Base-by-base conservation (phyloP, 2,113 vertebrate species). In the Erythrolamprus reginae region DNA sequence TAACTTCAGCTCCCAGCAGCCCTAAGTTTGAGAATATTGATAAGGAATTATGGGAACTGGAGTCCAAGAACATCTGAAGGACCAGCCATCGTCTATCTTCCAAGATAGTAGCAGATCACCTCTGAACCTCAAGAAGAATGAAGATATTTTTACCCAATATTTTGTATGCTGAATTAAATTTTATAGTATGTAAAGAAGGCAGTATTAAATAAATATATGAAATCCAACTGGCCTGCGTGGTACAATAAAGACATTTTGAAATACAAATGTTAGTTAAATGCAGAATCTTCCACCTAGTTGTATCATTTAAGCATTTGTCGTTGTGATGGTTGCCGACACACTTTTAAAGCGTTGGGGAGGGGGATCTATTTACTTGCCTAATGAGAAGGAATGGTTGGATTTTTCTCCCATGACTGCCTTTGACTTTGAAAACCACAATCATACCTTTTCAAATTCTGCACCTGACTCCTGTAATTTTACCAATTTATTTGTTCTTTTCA, bases 141-240 rank as follows among this genome's bases (percentile, higher is more conserved):
- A 88, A 56, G 70, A 58, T 77, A 77, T 88, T 61, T 91, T 91
- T 61, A 88, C 53, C 77, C 47, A 51, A 48, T 58, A 88, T 91
- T 91, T 91, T 88, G 86, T 91, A 91, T 91, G 58, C 56, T 91
- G 90, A 88, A 84, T 90, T 52, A 77, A 53, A 90, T 87, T 87
- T 90, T 87, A 82, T 91, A 91, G 45, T 82, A 88, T 88, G 70
- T 91, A 91, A 83, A 88, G 52, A 91, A 87, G 86, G 70, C 70
- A 88, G 77, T 88, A 91, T 87, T 51, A 48, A 91, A 83, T 88
- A 88, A 83, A 88, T 83, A 87, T 56, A 88, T 61, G 58, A 77
- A 77, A 58, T 61, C 52, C 53, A 91, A 84, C 28, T 58, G 55
- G 15, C 53, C 65, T 88, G 70, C 23, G 53, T 91, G 86, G 70